Base-by-base conservation (phyloP, 2,113 vertebrate species). In the Campylomormyrus numenius region DNA sequence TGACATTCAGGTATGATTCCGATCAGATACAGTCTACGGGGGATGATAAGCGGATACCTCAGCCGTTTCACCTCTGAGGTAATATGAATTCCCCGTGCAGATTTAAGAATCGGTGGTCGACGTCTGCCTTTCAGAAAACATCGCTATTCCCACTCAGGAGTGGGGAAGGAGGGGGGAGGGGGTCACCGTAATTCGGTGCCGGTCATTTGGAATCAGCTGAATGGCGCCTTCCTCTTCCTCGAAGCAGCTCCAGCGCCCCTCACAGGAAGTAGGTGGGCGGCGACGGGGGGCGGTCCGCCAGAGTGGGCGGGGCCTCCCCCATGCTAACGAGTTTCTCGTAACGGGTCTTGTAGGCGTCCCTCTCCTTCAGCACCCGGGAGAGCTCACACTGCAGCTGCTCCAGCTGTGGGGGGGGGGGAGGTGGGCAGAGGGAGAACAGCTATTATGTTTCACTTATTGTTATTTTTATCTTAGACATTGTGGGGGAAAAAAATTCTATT, bases 351-450 rank as follows among this genome's bases (percentile, higher is more conserved):
- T 96, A 96, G 91, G 96, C 92, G 91, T 96, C 96, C 90, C 96
- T 92, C 91, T 96, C 96, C 91, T 95, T 93, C 90, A 96, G 91
- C 87, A 96, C 96, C 10, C 95, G 95, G 45, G 94, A 94, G 89
- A 96, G 94, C 93, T 96, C 96, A 39, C 95, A 96, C 94, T 96
- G 96, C n/a, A 96, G 93, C 94, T 96, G 95, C 13, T 96, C 96
- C 94, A 96, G 84, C 89, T 89, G 85, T 66, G 35, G 17, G n/a
- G 49, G 31, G 80, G 13, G 19, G 17, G 4, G 31, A n/a, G n/a
- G 80, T 3, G 62, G 45, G 31, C 45, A 74, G 42, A 66, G 27
- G 19, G 52, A 66, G 17, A 49, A 58, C 49, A 53, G 83, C 45
- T 80, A 49, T 58, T 62, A 31, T 66, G n/a, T 66, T 56, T 84